A percentile compares a stretch with the other conserved stretches of the same genome.
Conservation (phyloP, 2,797 vertebrate species). For the Muraenolepis orangiensis region DNA sequence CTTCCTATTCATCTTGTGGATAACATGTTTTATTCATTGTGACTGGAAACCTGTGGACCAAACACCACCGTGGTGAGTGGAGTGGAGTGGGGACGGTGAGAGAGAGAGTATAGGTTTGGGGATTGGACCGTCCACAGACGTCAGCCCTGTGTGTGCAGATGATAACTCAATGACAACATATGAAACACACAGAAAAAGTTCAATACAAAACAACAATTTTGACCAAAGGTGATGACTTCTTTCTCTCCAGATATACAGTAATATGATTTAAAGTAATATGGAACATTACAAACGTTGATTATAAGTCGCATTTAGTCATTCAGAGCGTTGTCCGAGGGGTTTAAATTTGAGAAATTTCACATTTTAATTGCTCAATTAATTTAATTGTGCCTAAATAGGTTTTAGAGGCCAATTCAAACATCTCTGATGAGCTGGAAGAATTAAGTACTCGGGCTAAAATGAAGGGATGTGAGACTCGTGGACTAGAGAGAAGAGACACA, state of each 20-base stretch:
- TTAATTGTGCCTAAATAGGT: not conserved
- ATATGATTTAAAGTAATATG: too few species aligned
- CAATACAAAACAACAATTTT: too few species aligned
- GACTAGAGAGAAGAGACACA: not conserved
- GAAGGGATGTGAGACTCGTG: not conserved
- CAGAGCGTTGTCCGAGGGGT: not conserved
- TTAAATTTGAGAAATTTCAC: not conserved
- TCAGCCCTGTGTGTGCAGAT: not conserved
- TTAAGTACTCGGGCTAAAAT: not conserved
- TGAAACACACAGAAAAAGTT: not conserved
- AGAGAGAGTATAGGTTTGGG: not conserved
- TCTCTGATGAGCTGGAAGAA: not conserved
- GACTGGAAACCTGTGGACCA: not conserved
- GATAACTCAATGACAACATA: not conserved
- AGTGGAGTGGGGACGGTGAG: too few species aligned
- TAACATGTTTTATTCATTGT: not conserved
- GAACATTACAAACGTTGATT: not conserved
- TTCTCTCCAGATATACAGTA: not conserved
- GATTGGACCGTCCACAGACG: not conserved
- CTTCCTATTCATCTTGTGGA: not conserved
- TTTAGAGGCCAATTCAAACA: conserved; percentile 3
- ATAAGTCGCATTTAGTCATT: not conserved
- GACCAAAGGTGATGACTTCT: not conserved
- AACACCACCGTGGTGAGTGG: not conserved
- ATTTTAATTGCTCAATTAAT: conserved; percentile 15